These are phyloP conservation scores for Euleptes europaea DNA, from an alignment of 2,113 vertebrate genomes.

Conservation along the genomic window DNA sequence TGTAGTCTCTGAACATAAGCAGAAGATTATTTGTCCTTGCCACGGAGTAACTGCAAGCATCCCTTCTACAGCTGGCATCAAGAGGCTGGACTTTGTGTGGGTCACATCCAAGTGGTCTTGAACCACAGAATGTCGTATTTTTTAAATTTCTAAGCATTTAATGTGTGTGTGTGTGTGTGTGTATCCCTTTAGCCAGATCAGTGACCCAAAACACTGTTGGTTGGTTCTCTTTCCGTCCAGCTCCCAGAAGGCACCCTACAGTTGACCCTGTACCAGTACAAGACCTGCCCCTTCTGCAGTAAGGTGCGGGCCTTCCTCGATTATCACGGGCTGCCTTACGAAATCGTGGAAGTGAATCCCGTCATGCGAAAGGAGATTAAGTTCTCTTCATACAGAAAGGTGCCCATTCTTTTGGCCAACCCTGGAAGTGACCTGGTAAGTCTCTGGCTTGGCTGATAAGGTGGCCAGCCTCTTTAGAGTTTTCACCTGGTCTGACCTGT, in stretches of 20 bases:
- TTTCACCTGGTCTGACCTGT: background rate
- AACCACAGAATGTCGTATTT: no score
- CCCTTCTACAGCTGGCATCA: no score
- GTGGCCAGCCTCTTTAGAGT: background rate
- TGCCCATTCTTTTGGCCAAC: conserved; percentile 85
- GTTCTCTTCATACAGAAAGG: conserved; percentile 95
- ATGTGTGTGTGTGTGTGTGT: background rate
- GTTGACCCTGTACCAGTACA: conserved; percentile 95
- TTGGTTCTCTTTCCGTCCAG: conserved; percentile 17
- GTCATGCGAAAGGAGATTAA: conserved; percentile 92
- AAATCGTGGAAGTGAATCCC: conserved; percentile 95
- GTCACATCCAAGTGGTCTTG: no score
- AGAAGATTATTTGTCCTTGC: no score
- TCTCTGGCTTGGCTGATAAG: background rate
- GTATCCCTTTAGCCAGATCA: background rate
- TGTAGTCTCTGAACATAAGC: no score
- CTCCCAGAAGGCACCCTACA: conserved; percentile 60
- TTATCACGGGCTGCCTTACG: conserved; percentile 87
- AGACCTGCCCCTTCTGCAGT: conserved; percentile 98
- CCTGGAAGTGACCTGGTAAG: conserved; percentile 76
- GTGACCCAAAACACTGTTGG: background rate
- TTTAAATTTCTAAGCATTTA: background rate
- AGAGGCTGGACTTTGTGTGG: no score
- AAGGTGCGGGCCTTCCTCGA: conserved; percentile 96
- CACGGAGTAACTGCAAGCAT: no score